phyloP scores from a whole-genome alignment of 2,113 vertebrate genomes.

The Gymnarchus niloticus region DNA sequence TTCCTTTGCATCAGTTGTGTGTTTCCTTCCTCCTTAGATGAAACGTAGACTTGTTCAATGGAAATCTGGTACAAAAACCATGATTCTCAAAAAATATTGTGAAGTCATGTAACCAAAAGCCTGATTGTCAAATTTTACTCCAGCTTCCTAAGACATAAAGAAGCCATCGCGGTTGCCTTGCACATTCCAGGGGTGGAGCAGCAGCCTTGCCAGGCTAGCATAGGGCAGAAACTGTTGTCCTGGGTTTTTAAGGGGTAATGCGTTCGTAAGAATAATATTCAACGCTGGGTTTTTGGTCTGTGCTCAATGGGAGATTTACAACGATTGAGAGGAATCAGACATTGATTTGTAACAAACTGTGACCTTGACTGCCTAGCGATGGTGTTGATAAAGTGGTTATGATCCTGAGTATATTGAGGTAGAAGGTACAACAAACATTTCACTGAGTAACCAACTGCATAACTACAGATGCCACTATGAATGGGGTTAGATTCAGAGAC shows the following conservation, averaged over 20 bases:
- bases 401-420: background rate
- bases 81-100: background rate
- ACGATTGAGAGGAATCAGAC: background rate
- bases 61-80: background rate
- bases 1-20: background rate
- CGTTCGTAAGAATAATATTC: background rate
- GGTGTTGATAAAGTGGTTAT: background rate
- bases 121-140: background rate
- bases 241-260: background rate
- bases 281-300: background rate
- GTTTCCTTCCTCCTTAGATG: background rate
- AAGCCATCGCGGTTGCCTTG: background rate
- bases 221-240: background rate
- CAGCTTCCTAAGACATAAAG: background rate
- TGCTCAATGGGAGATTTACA: background rate
- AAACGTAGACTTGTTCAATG: background rate
- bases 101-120: background rate
- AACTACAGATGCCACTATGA: background rate
- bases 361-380: background rate
- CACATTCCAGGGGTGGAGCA: background rate
- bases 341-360: background rate
- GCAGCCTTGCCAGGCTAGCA: background rate
- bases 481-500: background rate
- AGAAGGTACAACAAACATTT: background rate
- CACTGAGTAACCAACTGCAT: background rate